phyloP scores from a whole-genome alignment of 1,140 invertebrate species.

The Drosophila sturtevanti region DNA sequence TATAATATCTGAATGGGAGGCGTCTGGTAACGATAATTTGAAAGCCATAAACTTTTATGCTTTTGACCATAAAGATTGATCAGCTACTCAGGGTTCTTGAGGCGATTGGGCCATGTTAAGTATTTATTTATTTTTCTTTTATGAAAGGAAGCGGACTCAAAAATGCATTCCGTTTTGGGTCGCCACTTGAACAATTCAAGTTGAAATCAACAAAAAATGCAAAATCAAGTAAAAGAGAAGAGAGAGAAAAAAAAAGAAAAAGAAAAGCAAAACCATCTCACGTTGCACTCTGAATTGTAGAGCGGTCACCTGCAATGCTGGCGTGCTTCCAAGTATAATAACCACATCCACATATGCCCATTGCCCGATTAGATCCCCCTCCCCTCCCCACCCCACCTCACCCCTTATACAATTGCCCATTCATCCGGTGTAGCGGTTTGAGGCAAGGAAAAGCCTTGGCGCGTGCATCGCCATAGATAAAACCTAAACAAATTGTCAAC shows the following conservation, averaged over 20 bases:
- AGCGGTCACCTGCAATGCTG: constrained; percentile 66
- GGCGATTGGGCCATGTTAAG: constrained; percentile 23
- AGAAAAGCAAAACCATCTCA: constrained; percentile 41
- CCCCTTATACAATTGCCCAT: background rate
- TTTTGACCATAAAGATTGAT: constrained; percentile 64
- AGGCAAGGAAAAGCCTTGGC: constrained; percentile 68
- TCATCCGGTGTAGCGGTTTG: constrained; percentile 51
- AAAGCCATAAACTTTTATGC: constrained; percentile 65
- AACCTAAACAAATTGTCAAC: constrained; percentile 30
- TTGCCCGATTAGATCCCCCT: constrained; percentile 20
- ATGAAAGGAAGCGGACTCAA: constrained; percentile 25
- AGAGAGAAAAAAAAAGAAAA: background rate
- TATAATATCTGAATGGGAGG: constrained; percentile 5
- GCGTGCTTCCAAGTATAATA: constrained; percentile 59
- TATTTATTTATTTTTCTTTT: constrained; percentile 38
- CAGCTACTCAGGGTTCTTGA: constrained; percentile 8
- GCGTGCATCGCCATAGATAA: constrained; percentile 45
- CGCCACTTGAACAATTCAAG: background rate
- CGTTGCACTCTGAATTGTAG: constrained; percentile 53
- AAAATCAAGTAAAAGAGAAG: background rate
- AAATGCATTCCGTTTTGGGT: constrained; percentile 25
- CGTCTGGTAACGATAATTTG: constrained; percentile 24
- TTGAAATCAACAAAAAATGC: no score
- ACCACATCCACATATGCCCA: constrained; percentile 37
- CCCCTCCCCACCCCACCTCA: constrained; percentile 30